Evolutionary conservation across 2,113 vertebrate species (phyloP).

Genomic region (Machaerirhynchus nigripectus): DNA sequence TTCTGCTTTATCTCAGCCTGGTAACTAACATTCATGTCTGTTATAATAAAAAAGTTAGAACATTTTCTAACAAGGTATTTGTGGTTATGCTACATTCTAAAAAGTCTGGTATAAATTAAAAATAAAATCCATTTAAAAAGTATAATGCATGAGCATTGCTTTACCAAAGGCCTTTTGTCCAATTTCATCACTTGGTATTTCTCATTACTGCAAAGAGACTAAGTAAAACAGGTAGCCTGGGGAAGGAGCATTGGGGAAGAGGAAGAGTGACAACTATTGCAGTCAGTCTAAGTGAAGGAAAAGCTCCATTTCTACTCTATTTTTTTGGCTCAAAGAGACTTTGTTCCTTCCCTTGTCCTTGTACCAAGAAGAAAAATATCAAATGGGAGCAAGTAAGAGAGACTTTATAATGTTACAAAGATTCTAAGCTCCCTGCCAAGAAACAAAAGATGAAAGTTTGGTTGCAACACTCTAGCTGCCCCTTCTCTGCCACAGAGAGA

Average conservation of each 20-base stretch:
- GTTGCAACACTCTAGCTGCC: background rate
- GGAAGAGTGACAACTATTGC: background rate
- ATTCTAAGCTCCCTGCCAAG: background rate
- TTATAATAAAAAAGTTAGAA: background rate
- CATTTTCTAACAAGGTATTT: background rate
- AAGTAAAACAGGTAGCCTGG: background rate
- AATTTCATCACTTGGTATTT: background rate
- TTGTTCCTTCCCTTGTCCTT: background rate
- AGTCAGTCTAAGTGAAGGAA: background rate
- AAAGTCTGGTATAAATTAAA: background rate
- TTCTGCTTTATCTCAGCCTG: background rate
- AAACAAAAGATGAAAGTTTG: background rate
- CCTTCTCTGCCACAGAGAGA: background rate
- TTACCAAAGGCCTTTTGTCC: background rate
- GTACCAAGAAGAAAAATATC: background rate
- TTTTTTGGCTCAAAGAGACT: background rate
- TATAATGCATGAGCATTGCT: background rate
- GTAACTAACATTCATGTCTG: background rate
- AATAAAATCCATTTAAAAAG: background rate
- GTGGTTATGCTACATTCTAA: background rate
- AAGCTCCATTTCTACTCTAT: background rate
- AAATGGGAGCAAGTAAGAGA: background rate
- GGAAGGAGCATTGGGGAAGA: background rate
- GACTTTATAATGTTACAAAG: background rate
- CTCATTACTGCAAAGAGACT: background rate